Evolutionary conservation across 2,797 vertebrate genomes (phyloP).

Genomic region (Halcyon chelicuti): DNA sequence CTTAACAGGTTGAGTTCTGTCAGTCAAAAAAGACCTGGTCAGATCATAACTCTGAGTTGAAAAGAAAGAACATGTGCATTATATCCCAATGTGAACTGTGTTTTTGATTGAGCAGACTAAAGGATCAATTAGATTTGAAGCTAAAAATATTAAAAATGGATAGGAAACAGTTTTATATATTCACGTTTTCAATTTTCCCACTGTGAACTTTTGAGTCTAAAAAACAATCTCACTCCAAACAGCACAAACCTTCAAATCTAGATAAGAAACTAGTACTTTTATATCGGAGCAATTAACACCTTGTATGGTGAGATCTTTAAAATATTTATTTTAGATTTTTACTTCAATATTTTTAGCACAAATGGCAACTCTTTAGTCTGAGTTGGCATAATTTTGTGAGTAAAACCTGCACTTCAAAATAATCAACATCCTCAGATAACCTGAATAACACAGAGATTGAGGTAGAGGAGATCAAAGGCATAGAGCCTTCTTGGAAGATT

Average conservation of each 20-base stretch:
- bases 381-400: background rate
- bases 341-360: background rate
- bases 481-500: slow-evolving; percentile 1
- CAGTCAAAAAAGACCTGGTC: background rate
- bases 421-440: background rate
- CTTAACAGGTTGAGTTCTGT: background rate
- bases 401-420: background rate
- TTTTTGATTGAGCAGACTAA: background rate
- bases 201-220: background rate
- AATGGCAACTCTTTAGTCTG: background rate
- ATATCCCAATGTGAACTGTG: background rate
- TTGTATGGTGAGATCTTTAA: background rate
- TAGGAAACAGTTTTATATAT: background rate
- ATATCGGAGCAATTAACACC: background rate
- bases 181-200: background rate
- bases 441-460: background rate
- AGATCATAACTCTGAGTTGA: background rate
- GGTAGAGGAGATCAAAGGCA: slow-evolving; percentile 54
- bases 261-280: background rate
- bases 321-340: background rate
- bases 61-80: background rate
- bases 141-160: background rate
- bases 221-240: background rate
- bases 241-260: background rate
- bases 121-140: background rate